These are phyloP conservation scores for Cavia aperea DNA, from an alignment of 2,113 vertebrate genomes.

Conservation along the genomic window DNA sequence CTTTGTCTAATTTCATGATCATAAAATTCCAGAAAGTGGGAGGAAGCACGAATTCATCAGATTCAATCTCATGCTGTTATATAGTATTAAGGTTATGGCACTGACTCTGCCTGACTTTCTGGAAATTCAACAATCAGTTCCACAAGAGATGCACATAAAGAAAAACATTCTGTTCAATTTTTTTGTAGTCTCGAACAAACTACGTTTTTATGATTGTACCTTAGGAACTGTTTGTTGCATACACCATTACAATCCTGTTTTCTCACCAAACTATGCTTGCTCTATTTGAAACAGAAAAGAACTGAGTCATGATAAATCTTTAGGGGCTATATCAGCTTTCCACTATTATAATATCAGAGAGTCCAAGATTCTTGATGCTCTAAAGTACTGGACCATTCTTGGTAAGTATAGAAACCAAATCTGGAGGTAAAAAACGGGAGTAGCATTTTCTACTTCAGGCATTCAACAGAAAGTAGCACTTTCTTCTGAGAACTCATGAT, in stretches of 20 bases:
- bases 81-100: neutral
- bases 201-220: neutral
- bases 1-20: slow-evolving; percentile 40
- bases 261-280: slow-evolving; percentile 10
- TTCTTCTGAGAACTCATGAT: neutral
- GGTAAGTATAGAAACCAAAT: neutral
- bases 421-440: neutral
- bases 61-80: neutral
- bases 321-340: neutral
- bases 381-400: neutral
- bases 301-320: neutral
- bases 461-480: neutral
- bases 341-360: neutral
- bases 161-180: neutral
- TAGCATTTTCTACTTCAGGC: neutral
- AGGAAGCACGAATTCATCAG: neutral
- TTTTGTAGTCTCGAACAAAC: neutral
- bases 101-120: neutral
- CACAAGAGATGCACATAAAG: neutral
- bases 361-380: neutral
- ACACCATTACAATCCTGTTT: neutral
- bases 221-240: neutral
- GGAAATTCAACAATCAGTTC: neutral
- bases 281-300: neutral
- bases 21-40: slow-evolving; percentile 50